These are phyloP conservation scores for Tachina fera DNA, from an alignment of 2,888 invertebrate genomes.

Conservation along the genomic window DNA sequence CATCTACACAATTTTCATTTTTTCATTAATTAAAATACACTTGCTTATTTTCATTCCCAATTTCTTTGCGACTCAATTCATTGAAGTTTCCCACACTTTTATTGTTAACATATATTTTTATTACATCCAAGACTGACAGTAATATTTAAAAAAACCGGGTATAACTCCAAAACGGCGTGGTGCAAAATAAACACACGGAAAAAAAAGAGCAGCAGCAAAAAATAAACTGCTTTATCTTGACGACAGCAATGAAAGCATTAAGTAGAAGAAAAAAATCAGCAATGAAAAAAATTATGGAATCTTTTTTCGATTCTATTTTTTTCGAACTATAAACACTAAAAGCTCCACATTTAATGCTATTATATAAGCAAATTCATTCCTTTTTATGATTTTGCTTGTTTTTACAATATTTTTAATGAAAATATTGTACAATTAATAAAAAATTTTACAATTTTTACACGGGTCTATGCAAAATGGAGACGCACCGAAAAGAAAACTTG, in stretches of 20 bases:
- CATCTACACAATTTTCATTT: conserved; percentile 11
- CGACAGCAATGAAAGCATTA: conserved; percentile 63
- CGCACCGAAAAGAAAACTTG: conserved; percentile 73
- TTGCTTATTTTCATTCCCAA: conserved; percentile 8
- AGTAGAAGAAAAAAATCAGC: conserved; percentile 61
- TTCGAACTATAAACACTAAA: conserved; percentile 50
- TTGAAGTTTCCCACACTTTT: conserved; percentile 52
- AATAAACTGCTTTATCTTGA: conserved; percentile 67
- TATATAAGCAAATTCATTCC: conserved; percentile 55
- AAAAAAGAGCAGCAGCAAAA: conserved; percentile 46
- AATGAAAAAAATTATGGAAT: conserved; percentile 60
- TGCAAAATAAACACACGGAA: conserved; percentile 57
- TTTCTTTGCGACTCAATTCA: conserved; percentile 16
- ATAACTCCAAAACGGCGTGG: conserved; percentile 68
- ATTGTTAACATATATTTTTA: conserved; percentile 8
- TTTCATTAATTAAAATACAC: conserved; percentile 29
- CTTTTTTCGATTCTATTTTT: conserved; percentile 38
- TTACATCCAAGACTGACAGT: conserved; percentile 16
- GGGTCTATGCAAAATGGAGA: conserved; percentile 78
- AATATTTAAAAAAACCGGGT: conserved; percentile 58
- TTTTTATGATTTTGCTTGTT: conserved; percentile 30
- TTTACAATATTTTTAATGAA: conserved; percentile 57
- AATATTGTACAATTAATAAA: conserved; percentile 60
- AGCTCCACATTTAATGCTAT: conserved; percentile 52
- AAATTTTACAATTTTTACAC: conserved; percentile 73